Percentiles rank a stretch among this genome's conserved stretches.
Conservation (phyloP, 2,113 vertebrate genomes). For the Amphiprion ocellaris region DNA sequence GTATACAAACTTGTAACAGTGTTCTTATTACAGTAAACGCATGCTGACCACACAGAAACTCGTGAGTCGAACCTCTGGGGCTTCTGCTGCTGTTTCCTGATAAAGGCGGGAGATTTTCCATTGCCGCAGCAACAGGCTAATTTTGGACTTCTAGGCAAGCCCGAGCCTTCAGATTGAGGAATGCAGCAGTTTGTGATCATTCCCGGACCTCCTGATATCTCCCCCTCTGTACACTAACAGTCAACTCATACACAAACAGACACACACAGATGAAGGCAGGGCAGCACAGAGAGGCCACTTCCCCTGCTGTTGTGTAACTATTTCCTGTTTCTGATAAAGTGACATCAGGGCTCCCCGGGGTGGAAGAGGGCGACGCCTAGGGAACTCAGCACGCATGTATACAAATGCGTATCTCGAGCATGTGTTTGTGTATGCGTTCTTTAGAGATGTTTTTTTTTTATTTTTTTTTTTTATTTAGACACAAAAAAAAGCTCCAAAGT, state of each 20-base stretch:
- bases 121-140: slow-evolving; percentile 72
- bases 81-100: slow-evolving; percentile 69
- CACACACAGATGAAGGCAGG: slow-evolving; percentile 49
- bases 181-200: slow-evolving; percentile 78
- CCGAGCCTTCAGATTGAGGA: slow-evolving; percentile 68
- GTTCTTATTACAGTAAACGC: slow-evolving; percentile 60
- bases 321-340: slow-evolving; percentile 75
- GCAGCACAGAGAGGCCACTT: slow-evolving; percentile 51
- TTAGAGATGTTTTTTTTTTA: background rate
- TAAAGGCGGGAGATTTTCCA: slow-evolving; percentile 73
- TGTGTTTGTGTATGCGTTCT: background rate
- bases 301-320: slow-evolving; percentile 72
- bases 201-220: slow-evolving; percentile 58
- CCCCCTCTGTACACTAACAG: slow-evolving; percentile 5
- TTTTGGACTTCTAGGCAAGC: slow-evolving; percentile 76
- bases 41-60: slow-evolving; percentile 54
- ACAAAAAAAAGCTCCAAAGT: background rate
- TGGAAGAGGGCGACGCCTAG: slow-evolving; percentile 26
- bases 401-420: background rate
- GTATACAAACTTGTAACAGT: slow-evolving; percentile 48
- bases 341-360: slow-evolving; percentile 49
- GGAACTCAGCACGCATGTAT: slow-evolving; percentile 15
- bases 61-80: slow-evolving; percentile 42
- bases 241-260: slow-evolving; percentile 26
- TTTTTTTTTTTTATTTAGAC: slow-evolving; percentile 13